Evolutionary conservation across 2,888 invertebrate genomes (phyloP).

Genomic region (Macroteleia sp.): DNA sequence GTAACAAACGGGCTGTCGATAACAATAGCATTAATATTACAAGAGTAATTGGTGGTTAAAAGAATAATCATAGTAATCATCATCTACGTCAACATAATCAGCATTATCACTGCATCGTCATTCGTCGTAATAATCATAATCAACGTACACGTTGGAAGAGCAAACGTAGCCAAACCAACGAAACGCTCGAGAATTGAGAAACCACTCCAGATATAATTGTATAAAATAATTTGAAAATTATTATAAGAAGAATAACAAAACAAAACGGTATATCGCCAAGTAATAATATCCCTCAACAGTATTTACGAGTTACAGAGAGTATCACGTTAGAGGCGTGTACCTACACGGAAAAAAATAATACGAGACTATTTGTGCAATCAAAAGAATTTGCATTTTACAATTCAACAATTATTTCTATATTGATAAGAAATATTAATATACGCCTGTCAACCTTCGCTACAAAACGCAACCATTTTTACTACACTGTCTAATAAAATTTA

Average conservation of each 20-base stretch:
- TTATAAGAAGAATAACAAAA: slow-evolving; percentile 35
- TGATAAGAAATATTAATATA: no score
- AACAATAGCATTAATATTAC: slow-evolving; percentile 55
- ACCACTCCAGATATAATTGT: slow-evolving; percentile 76
- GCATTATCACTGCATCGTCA: slow-evolving; percentile 61
- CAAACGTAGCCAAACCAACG: slow-evolving; percentile 66
- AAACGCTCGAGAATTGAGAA: slow-evolving; percentile 76
- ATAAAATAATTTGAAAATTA: slow-evolving; percentile 66
- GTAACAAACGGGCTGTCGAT: slow-evolving; percentile 39
- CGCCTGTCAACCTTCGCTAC: no score
- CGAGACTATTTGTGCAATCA: no score
- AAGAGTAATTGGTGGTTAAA: slow-evolving; percentile 55
- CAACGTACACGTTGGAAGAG: slow-evolving; percentile 55
- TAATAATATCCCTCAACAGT: slow-evolving; percentile 79
- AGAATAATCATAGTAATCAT: slow-evolving; percentile 58
- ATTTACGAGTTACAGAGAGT: slow-evolving; percentile 73
- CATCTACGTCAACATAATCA: slow-evolving; percentile 61
- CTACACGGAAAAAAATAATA: no score
- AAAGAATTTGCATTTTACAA: no score
- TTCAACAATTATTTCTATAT: no score
- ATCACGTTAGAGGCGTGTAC: slow-evolving; percentile 49
- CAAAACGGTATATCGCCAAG: slow-evolving; percentile 67
- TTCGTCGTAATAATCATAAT: slow-evolving; percentile 62
- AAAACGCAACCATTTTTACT: no score
- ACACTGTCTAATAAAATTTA: no score